Evolutionary conservation across 2,797 vertebrate genomes (phyloP), one percentile per base, ranked within the genome.

Genomic region (Betta splendens): DNA sequence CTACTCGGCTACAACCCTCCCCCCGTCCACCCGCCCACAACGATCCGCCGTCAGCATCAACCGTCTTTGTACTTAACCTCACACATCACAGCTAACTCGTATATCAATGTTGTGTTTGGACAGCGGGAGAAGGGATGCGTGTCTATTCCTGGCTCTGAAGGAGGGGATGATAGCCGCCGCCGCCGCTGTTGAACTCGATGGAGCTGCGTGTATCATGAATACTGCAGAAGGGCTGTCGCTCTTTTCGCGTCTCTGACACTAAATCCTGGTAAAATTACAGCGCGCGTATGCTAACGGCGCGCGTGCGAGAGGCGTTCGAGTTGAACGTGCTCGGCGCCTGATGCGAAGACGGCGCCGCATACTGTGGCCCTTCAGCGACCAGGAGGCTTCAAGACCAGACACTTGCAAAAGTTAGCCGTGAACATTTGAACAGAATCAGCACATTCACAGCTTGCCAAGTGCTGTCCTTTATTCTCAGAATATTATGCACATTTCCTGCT

Each of bases 31-130:
- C 33, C 76, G 26, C 85, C 82, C 79, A 85, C 87, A 72, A 47
- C 6, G 22, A 69, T 67, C 63, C 51, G 70, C 79, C 76, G 29
- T 54, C 75, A 81, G 77, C 84, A 36, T 70, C 80, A 51, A 68
- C 83, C 12, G 75, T 80, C 85, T 90, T 86, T 86, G 84, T 87
- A 87, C 83, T 89, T 88, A 89, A 89, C 87, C 87, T 79, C 73
- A 61, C 69, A 78, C 75, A 83, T 87, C 83, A 81, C 73, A 70
- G 74, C 79, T 88, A 88, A 89, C 86, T 87, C 70, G 9, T 83
- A 85, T 60, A 87, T 87, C 87, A 84, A 84, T 87, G 83, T 21
- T 45, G 75, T 25, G 66, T 64, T 72, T 75, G 82, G 83, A 85
- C 81, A 62, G 77, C 25, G 23, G 66, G 66, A n/a, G 80, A 77